Percentiles rank a stretch among this genome's conserved stretches.
These are phyloP conservation scores for Netelia virgata DNA, from an alignment of 2,888 invertebrate species.

Conservation along the genomic window DNA sequence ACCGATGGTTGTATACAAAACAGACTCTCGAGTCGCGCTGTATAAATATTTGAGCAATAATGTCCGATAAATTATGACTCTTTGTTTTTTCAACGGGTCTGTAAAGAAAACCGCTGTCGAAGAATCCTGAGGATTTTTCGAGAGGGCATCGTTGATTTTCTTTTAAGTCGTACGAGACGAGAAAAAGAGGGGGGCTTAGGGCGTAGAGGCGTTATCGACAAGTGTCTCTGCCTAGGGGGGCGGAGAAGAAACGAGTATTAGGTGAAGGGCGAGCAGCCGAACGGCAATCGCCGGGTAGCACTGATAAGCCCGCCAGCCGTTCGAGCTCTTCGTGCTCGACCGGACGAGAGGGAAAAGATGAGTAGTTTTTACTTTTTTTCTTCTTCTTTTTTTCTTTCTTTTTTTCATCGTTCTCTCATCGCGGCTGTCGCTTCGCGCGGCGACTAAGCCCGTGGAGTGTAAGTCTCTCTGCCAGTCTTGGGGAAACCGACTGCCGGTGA, in stretches of 20 bases:
- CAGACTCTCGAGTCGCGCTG: too few species aligned
- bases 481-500: conserved; percentile 19
- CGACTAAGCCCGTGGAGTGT: conserved; percentile 16
- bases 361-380: conserved; percentile 14
- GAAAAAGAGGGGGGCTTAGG: conserved; percentile 9
- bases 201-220: conserved; percentile 45
- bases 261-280: conserved; percentile 35
- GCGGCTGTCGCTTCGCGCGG: conserved; percentile 17
- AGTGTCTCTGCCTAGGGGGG: conserved; percentile 28
- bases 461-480: conserved; percentile 28
- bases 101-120: conserved; percentile 63
- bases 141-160: conserved; percentile 6
- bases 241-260: conserved; percentile 45
- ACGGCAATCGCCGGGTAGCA: conserved; percentile 42
- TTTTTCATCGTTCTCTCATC: background rate
- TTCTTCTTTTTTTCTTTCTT: conserved; percentile 21
- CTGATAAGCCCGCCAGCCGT: conserved; percentile 49
- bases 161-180: background rate
- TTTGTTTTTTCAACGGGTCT: background rate
- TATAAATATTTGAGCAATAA: conserved; percentile 37
- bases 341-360: conserved; percentile 21
- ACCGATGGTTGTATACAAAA: background rate
- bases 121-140: conserved; percentile 27
- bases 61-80: background rate
- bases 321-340: conserved; percentile 28